A percentile compares a stretch with the other conserved stretches of the same genome.
phyloP scores from a whole-genome alignment of 2,888 invertebrate genomes.

The Sphaerophoria taeniata region DNA sequence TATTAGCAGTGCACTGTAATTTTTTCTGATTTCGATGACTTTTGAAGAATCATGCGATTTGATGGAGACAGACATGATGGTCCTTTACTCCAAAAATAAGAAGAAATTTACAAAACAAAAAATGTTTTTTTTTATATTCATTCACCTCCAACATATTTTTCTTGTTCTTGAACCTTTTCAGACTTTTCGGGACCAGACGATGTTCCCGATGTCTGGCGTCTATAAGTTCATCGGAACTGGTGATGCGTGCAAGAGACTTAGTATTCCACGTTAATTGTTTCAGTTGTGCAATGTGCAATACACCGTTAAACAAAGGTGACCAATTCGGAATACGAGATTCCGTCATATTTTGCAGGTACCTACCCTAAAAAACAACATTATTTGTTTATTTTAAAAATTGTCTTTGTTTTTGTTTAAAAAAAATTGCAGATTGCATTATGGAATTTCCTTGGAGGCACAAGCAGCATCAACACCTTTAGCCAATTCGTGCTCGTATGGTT shows the following conservation, averaged over 20 bases:
- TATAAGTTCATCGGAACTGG: conserved; percentile 95
- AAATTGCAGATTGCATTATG: conserved; percentile 81
- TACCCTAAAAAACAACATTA: neutral
- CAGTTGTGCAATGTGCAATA: conserved; percentile 94
- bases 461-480: conserved; percentile 80
- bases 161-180: conserved; percentile 83
- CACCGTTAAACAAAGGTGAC: conserved; percentile 95
- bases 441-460: conserved; percentile 81
- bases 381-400: neutral
- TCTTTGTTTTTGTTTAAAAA: neutral
- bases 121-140: neutral
- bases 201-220: conserved; percentile 95
- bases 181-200: conserved; percentile 94
- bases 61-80: conserved; percentile 31
- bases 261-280: conserved; percentile 98
- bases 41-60: conserved; percentile 67
- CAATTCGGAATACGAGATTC: conserved; percentile 96
- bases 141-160: neutral
- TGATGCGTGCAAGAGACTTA: conserved; percentile 96
- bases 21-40: conserved; percentile 56
- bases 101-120: neutral
- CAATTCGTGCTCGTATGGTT: conserved; percentile 84
- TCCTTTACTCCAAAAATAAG: no score
- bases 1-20: conserved; percentile 70
- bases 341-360: conserved; percentile 92